Evolutionary conservation across 2,888 invertebrate genomes (phyloP).

Genomic region (Latrodectus elegans): DNA sequence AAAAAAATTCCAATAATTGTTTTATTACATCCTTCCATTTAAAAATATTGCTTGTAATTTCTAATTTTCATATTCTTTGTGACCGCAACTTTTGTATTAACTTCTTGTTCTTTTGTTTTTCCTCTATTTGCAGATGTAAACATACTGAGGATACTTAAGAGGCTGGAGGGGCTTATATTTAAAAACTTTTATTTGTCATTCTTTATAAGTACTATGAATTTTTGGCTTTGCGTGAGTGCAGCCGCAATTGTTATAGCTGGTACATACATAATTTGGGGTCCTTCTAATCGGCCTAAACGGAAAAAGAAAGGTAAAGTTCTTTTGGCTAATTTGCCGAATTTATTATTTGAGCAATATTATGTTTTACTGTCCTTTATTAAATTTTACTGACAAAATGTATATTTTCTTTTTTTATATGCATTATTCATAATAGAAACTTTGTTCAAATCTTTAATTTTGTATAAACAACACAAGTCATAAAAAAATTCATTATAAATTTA

Average conservation of each 20-base stretch:
- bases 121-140: conserved; percentile 35
- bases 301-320: conserved; percentile 50
- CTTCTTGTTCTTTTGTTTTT: background rate
- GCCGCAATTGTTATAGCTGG: conserved; percentile 58
- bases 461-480: too few species aligned
- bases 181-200: conserved; percentile 25
- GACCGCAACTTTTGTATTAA: too few species aligned
- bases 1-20: too few species aligned
- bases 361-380: background rate
- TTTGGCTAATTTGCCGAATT: background rate
- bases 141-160: background rate
- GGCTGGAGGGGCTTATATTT: conserved; percentile 27
- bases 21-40: too few species aligned
- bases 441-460: too few species aligned
- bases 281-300: conserved; percentile 55
- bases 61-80: too few species aligned
- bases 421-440: too few species aligned
- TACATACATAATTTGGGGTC: conserved; percentile 64
- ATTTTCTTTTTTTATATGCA: background rate
- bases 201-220: conserved; percentile 32
- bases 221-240: conserved; percentile 50
- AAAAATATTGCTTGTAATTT: too few species aligned
- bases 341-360: background rate
- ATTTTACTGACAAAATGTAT: background rate
- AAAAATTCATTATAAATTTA: too few species aligned